Conservation (phyloP, 2,113 vertebrate species). For the Rhipidura dahli region DNA sequence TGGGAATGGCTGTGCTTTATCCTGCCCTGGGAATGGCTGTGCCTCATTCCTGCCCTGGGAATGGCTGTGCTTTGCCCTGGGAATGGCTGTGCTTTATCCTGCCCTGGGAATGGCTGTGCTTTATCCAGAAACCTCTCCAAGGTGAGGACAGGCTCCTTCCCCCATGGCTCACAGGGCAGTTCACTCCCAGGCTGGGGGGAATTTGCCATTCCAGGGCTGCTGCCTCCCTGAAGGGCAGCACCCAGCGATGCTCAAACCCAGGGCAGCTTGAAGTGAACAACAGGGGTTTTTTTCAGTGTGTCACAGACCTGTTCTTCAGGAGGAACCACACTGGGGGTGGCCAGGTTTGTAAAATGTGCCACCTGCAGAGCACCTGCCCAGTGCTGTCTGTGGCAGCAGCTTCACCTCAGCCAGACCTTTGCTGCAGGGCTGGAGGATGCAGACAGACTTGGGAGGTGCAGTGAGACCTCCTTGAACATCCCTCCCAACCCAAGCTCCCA, state of each 20-base stretch:
- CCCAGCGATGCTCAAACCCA: background rate
- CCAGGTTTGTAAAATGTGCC: rapidly evolving
- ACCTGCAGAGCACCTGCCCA: background rate
- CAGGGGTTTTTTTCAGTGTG: rapidly evolving
- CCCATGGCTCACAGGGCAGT: rapidly evolving
- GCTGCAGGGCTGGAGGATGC: rapidly evolving
- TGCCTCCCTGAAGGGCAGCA: background rate
- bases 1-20: too few relatives aligned
- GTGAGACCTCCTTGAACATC: rapidly evolving
- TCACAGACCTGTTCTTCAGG: rapidly evolving
- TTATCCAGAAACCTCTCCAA: rapidly evolving
- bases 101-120: too few relatives aligned
- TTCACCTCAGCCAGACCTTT: rapidly evolving
- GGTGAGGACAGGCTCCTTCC: background rate
- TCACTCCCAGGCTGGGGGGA: background rate
- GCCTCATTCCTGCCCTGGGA: too few relatives aligned
- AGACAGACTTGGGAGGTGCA: background rate
- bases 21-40: too few relatives aligned
- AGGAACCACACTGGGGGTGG: too few relatives aligned
- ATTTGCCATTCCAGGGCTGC: background rate
- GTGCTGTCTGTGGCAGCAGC: background rate
- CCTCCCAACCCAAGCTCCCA: background rate
- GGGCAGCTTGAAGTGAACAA: background rate
- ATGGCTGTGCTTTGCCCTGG: too few relatives aligned
- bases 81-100: too few relatives aligned